Percentiles rank a stretch among this genome's conserved stretches.
These are phyloP conservation scores for Cyphomyrus plagiostoma DNA, from an alignment of 2,113 vertebrate genomes.

Conservation along the genomic window DNA sequence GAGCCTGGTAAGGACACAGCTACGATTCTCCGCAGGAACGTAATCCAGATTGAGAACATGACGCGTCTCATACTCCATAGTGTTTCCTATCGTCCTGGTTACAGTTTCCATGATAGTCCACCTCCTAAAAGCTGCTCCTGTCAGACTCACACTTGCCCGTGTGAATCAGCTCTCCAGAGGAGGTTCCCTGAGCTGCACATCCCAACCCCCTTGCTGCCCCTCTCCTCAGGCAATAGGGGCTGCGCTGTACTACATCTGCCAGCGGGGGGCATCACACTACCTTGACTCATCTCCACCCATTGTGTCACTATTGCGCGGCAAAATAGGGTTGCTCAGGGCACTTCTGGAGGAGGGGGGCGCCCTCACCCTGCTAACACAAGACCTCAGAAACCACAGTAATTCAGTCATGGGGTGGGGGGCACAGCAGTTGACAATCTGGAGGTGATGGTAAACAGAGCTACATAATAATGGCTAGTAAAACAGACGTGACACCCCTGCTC, in stretches of 20 bases:
- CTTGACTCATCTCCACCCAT: neutral
- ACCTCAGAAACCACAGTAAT: neutral
- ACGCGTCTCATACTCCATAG: neutral
- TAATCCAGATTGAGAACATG: neutral
- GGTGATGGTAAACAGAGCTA: neutral
- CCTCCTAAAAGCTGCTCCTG: neutral
- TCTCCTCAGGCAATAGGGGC: neutral
- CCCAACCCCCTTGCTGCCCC: neutral
- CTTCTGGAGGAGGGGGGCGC: neutral
- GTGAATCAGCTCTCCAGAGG: neutral
- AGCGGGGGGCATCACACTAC: neutral
- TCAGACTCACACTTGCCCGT: neutral
- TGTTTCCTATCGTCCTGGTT: neutral
- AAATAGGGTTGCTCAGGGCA: too few relatives aligned
- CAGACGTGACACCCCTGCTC: neutral
- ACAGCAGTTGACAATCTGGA: neutral
- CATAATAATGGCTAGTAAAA: neutral
- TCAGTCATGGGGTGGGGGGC: neutral
- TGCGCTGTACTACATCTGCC: neutral
- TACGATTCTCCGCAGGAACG: neutral
- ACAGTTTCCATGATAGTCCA: neutral
- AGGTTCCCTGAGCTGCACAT: neutral
- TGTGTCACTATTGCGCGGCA: neutral
- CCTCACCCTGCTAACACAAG: neutral
- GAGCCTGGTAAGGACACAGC: constrained; percentile 71